Evolutionary conservation across 53 echinoderm and acorn worm species (phyloP).

Genomic region (Pentamera pediparva): DNA sequence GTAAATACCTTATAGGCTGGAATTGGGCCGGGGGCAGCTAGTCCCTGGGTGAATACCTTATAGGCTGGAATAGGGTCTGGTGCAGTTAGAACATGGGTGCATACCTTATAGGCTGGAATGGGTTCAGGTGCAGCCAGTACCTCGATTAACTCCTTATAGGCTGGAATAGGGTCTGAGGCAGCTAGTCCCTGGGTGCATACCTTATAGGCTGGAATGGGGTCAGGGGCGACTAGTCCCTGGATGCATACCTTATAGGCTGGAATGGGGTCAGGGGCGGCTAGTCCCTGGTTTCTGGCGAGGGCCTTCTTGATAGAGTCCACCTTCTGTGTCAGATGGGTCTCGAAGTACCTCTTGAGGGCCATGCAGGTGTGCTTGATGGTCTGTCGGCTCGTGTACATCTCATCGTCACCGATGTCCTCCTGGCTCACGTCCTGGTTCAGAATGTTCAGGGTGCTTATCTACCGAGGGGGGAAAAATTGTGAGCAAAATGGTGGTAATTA

Average conservation of each 20-base stretch:
- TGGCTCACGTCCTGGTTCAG: conserved; percentile 69
- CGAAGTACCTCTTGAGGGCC: conserved; percentile 89
- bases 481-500: too few relatives aligned
- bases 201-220: conserved; percentile 81
- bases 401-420: conserved; percentile 58
- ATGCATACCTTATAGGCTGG: conserved; percentile 92
- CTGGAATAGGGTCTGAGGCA: conserved; percentile 70
- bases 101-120: too few relatives aligned
- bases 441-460: conserved; percentile 86
- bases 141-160: conserved; percentile 89
- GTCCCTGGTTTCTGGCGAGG: conserved; percentile 68
- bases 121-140: too few relatives aligned
- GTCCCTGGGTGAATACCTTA: too few relatives aligned
- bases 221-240: conserved; percentile 66
- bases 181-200: conserved; percentile 74
- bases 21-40: too few relatives aligned
- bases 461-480: too few relatives aligned
- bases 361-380: conserved; percentile 88
- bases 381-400: conserved; percentile 76
- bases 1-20: too few relatives aligned
- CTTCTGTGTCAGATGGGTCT: conserved; percentile 81
- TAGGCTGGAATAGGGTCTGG: too few relatives aligned
- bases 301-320: conserved; percentile 87
- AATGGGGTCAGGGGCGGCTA: conserved; percentile 63
- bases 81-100: too few relatives aligned